Evolutionary conservation across 2,113 vertebrate genomes (phyloP).

Genomic region (Podarcis cretensis): DNA sequence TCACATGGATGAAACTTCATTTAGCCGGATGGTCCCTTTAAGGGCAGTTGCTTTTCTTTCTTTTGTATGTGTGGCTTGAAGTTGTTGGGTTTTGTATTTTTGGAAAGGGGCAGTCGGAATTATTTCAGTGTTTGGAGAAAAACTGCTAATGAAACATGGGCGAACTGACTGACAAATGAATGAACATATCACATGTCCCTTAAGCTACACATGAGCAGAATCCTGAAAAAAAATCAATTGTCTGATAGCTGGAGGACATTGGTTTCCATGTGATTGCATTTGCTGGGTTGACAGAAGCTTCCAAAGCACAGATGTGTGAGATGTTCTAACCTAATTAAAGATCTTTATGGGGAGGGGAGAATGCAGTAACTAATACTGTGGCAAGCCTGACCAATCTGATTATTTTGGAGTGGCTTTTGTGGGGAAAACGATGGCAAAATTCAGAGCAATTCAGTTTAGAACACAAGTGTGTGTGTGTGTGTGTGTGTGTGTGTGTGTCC

Average conservation of each 20-base stretch:
- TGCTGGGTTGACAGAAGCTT: slow-evolving; percentile 69
- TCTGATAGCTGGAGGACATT: slow-evolving; percentile 71
- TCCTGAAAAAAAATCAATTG: slow-evolving; percentile 73
- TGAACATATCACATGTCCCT: slow-evolving; percentile 58
- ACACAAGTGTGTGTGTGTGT: not conserved
- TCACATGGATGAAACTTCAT: not conserved
- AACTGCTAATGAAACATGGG: slow-evolving; percentile 45
- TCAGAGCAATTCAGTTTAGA: slow-evolving; percentile 47
- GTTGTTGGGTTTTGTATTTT: too few species aligned
- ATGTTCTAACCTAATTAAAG: slow-evolving; percentile 78
- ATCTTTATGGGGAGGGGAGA: slow-evolving; percentile 40
- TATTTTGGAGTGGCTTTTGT: slow-evolving; percentile 33
- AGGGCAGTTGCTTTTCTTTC: not conserved
- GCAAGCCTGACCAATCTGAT: slow-evolving; percentile 49
- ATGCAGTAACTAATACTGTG: slow-evolving; percentile 63
- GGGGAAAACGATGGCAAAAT: slow-evolving; percentile 39
- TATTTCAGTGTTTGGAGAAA: slow-evolving; percentile 4
- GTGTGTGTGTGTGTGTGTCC: not conserved
- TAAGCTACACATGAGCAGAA: slow-evolving; percentile 73
- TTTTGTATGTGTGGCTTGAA: not conserved
- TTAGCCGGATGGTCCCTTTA: slow-evolving; percentile 1
- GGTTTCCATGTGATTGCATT: slow-evolving; percentile 73
- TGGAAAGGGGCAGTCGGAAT: not conserved
- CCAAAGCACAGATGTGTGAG: slow-evolving; percentile 52
- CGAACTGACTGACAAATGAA: slow-evolving; percentile 67